phyloP scores from a whole-genome alignment of 1,140 invertebrate species.

The Melitaea cinxia region DNA sequence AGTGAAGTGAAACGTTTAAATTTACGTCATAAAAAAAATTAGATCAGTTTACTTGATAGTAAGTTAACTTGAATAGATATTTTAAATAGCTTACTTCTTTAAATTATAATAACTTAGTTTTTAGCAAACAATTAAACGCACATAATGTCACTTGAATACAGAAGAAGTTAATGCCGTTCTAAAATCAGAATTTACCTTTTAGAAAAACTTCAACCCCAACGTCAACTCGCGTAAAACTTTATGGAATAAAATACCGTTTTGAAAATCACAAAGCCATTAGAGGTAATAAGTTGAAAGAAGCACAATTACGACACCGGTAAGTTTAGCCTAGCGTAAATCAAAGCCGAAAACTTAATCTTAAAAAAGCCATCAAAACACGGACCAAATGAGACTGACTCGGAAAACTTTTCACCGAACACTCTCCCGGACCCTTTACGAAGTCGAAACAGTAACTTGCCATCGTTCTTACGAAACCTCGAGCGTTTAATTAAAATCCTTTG shows the following conservation, averaged over 20 bases:
- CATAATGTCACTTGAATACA: too few species aligned
- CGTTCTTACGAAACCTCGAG: constrained; percentile 31
- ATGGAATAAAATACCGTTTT: neutral
- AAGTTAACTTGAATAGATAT: too few species aligned
- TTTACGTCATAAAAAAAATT: too few species aligned
- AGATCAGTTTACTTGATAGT: too few species aligned
- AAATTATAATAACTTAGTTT: too few species aligned
- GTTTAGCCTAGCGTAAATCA: constrained; percentile 21
- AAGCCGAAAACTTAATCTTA: constrained; percentile 12
- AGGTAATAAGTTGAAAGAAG: constrained; percentile 7
- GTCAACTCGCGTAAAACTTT: neutral
- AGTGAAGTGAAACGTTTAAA: too few species aligned
- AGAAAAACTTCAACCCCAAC: neutral
- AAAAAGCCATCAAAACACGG: constrained; percentile 6
- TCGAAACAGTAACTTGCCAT: constrained; percentile 23
- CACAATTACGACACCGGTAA: neutral
- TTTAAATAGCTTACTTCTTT: too few species aligned
- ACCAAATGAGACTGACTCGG: constrained; percentile 8
- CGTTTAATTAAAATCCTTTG: constrained; percentile 60
- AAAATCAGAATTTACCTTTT: too few species aligned
- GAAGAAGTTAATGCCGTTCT: neutral
- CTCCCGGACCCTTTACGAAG: constrained; percentile 14
- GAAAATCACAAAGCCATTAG: constrained; percentile 6
- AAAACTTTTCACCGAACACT: constrained; percentile 18
- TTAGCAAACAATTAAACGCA: too few species aligned